Evolutionary conservation across 1,140 invertebrate species (phyloP).

Genomic region (Myzus persicae): DNA sequence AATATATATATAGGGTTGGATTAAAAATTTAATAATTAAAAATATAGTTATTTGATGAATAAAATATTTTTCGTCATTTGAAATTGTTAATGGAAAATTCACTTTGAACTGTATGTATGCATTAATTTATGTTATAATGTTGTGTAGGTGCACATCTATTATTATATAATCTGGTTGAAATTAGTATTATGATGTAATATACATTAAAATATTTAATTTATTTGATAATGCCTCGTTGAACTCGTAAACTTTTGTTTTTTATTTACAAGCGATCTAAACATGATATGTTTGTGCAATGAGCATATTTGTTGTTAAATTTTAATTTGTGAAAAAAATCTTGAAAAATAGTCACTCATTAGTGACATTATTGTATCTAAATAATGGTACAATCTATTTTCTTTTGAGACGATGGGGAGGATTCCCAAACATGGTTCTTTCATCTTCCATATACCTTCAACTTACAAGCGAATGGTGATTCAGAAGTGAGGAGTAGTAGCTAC

Average conservation of each 20-base stretch:
- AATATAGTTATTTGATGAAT: background rate
- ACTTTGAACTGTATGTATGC: background rate
- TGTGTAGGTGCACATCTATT: background rate
- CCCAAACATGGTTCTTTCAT: background rate
- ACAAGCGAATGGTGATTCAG: background rate
- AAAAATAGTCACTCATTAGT: background rate
- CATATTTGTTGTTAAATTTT: background rate
- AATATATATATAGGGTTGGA: background rate
- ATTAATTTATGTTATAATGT: background rate
- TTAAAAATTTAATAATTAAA: slow-evolving; percentile 16
- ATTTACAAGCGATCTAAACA: background rate
- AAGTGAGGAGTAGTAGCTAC: accelerated
- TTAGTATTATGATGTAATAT: background rate
- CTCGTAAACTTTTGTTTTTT: background rate
- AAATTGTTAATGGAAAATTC: background rate
- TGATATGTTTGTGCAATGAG: background rate
- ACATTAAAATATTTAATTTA: background rate
- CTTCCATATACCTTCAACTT: background rate
- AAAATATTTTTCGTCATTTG: background rate
- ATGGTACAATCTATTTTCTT: background rate
- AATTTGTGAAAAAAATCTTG: background rate
- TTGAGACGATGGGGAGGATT: background rate
- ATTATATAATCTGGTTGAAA: background rate
- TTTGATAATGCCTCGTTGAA: background rate
- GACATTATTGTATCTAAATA: background rate